Conservation (phyloP, 2,888 invertebrate genomes). For the Protophormia terraenovae region DNA sequence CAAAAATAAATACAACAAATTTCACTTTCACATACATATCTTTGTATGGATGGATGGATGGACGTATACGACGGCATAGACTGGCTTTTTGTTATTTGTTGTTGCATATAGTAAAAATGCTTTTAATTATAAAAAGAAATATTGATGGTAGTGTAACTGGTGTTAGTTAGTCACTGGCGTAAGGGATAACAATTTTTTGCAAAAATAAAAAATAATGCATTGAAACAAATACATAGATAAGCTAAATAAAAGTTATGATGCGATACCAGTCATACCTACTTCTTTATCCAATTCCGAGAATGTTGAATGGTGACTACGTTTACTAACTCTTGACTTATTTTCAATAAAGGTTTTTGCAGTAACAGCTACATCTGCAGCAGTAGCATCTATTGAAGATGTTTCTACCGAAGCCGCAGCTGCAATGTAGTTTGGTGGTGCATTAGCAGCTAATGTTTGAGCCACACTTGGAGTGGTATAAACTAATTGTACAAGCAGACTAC, state of each 20-base stretch:
- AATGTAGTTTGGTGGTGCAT: background rate
- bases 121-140: background rate
- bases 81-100: background rate
- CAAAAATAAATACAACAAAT: constrained; percentile 23
- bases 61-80: background rate
- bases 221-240: background rate
- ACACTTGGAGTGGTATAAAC: constrained; percentile 19
- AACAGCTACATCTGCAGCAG: background rate
- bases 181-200: background rate
- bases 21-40: constrained; percentile 65
- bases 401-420: background rate
- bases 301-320: constrained; percentile 69
- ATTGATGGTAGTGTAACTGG: background rate
- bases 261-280: constrained; percentile 78
- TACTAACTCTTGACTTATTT: constrained; percentile 15
- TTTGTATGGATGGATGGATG: too few species aligned
- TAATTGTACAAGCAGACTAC: constrained; percentile 50
- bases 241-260: background rate
- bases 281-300: constrained; percentile 79
- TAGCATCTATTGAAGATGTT: constrained; percentile 18
- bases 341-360: constrained; percentile 25
- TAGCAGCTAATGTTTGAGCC: constrained; percentile 12
- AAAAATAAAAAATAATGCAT: background rate
- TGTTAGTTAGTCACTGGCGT: background rate
- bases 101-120: background rate